phyloP scores from a whole-genome alignment of 2,113 vertebrate species.

The Saiga tatarica region DNA sequence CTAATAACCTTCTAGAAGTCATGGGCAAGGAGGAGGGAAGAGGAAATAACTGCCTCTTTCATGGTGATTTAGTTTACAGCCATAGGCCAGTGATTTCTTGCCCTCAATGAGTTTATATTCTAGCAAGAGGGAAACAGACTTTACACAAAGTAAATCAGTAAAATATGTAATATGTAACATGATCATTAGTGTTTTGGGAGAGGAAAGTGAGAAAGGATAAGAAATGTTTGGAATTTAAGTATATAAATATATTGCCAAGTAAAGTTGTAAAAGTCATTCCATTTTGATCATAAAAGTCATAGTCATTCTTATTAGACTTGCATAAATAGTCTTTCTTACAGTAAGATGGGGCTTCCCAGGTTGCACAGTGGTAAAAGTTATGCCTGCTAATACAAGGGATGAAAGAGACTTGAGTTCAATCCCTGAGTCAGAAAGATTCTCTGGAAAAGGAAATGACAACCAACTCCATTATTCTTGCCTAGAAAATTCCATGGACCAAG shows the following conservation, averaged over 20 bases:
- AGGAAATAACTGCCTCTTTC: neutral
- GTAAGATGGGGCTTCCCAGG: neutral
- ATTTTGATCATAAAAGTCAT: neutral
- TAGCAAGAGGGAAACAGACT: neutral
- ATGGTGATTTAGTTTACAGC: neutral
- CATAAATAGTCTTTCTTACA: neutral
- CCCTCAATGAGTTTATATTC: neutral
- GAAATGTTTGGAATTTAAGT: neutral
- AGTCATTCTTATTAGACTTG: neutral
- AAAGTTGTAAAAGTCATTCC: neutral
- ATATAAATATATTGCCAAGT: neutral
- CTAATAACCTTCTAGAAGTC: neutral
- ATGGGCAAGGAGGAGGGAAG: neutral
- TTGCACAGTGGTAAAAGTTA: neutral
- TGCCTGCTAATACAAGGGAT: neutral
- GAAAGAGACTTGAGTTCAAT: neutral
- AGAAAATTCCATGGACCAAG: neutral
- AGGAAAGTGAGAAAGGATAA: neutral
- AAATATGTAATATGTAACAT: neutral
- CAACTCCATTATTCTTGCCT: neutral
- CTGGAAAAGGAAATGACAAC: neutral
- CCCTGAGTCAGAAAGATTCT: neutral
- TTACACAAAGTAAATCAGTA: neutral
- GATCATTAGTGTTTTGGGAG: neutral
- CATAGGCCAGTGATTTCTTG: neutral